Base-by-base conservation (phyloP, 2,888 invertebrate species). In the Chalcis sispes region DNA sequence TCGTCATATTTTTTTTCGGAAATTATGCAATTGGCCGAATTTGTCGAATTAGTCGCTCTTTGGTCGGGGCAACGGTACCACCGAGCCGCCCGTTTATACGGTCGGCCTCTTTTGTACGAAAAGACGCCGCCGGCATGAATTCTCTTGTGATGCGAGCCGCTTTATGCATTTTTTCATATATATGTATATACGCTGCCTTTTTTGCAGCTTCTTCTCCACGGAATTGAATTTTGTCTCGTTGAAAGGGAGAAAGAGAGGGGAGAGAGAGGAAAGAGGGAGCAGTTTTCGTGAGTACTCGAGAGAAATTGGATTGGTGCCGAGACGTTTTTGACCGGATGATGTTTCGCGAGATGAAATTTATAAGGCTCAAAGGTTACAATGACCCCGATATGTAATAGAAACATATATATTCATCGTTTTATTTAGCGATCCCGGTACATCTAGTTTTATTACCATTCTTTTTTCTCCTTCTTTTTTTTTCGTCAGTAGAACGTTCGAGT, bases 21-120 rank as follows among this genome's bases (percentile, higher is more conserved):
- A 88, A 88, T 88, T 85, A 85, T 85, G 87, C 87, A 86, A 87
- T 88, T 88, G 87, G 83, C 82, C 85, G 83, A 88, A 87, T 87
- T 75, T 88, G 85, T 81, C 85, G 84, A 86, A 87, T 86, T 86
- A 84, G 81, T 81, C 81, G 79, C n/a, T n/a, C n/a, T n/a, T n/a
- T n/a, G n/a, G n/a, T n/a, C n/a, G n/a, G n/a, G 78, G 75, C 15
- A 36, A 10, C 52, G 65, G 25, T 62, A 27, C n/a, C 64, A 32
- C 48, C 52, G 54, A 1, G 15, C 25, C 29, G 1, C 15, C 27
- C 15, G n/a, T n/a, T n/a, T n/a, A n/a, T n/a, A n/a, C n/a, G n/a
- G n/a, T 29, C 29, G 25, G 23, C 15, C 20, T 56, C 15, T 18
- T 62, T 40, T 65, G 8, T 52, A 59, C 20, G 62, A 72, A 56